These are phyloP conservation scores for Heliothis subflexa DNA, from an alignment of 1,140 invertebrate genomes.

Conservation along the genomic window DNA sequence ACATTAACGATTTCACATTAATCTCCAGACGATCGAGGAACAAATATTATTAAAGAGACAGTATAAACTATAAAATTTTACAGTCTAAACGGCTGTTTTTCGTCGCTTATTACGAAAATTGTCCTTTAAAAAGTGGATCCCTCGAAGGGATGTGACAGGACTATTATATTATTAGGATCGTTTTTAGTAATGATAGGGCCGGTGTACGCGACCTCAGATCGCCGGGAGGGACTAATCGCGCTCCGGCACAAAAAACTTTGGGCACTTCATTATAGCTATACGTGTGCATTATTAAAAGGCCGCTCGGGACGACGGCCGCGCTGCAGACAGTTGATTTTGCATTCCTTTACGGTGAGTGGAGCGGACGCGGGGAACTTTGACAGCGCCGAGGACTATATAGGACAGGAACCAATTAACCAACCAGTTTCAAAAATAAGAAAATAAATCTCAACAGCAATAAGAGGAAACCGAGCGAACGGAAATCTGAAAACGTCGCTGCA, in stretches of 20 bases:
- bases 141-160: constrained; percentile 80
- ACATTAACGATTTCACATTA: constrained; percentile 59
- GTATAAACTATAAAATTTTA: constrained; percentile 68
- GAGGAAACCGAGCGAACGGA: constrained; percentile 50
- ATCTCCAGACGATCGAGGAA: constrained; percentile 52
- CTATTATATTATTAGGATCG: constrained; percentile 86
- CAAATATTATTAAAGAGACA: constrained; percentile 63
- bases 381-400: constrained; percentile 33
- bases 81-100: constrained; percentile 71
- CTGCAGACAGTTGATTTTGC: constrained; percentile 69
- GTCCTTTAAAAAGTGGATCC: constrained; percentile 79
- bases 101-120: constrained; percentile 81
- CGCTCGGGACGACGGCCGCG: constrained; percentile 40
- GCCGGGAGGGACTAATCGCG: constrained; percentile 78
- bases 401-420: constrained; percentile 58
- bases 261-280: constrained; percentile 79
- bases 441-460: constrained; percentile 49
- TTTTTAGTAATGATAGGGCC: constrained; percentile 83
- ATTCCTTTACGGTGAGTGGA: constrained; percentile 75
- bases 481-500: constrained; percentile 51
- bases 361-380: constrained; percentile 14
- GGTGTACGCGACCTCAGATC: constrained; percentile 68
- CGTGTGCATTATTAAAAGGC: constrained; percentile 67
- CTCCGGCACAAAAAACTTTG: constrained; percentile 74
- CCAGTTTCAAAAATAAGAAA: constrained; percentile 46